phyloP scores from a whole-genome alignment of 35 echinoderm and acorn worm genomes.

The Hemicentrotus pulcherrimus region DNA sequence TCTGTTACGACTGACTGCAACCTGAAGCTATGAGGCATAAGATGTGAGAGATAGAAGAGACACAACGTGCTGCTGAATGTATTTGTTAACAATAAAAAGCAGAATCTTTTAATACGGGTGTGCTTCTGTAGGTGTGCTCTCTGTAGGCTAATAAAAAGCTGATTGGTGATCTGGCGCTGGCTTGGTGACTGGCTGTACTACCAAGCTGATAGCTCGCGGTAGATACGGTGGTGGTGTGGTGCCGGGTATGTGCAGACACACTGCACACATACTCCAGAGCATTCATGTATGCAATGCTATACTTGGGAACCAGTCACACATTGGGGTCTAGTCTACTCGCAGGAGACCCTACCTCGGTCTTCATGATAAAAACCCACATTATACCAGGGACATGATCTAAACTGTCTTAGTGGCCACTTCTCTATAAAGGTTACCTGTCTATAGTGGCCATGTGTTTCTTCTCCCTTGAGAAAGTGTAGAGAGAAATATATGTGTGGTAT shows the following conservation, averaged over 20 bases:
- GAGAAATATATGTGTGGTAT: too few species aligned
- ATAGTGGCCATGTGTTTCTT: too few species aligned
- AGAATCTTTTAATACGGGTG: neutral
- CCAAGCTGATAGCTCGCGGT: neutral
- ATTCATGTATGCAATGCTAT: conserved; percentile 19
- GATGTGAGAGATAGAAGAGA: neutral
- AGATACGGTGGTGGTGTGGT: neutral
- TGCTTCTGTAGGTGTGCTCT: too few species aligned
- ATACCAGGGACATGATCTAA: too few species aligned
- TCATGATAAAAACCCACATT: neutral
- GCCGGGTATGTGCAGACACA: neutral
- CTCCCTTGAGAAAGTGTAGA: too few species aligned
- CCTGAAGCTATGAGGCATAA: neutral
- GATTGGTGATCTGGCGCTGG: neutral
- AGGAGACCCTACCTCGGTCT: neutral
- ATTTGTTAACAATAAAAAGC: neutral
- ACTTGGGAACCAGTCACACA: conserved; percentile 9
- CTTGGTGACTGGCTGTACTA: neutral
- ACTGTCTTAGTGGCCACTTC: too few species aligned
- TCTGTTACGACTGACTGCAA: neutral
- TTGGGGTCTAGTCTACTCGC: neutral
- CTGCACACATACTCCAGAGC: neutral
- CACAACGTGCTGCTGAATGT: neutral
- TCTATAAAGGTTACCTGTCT: too few species aligned
- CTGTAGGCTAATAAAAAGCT: neutral